Evolutionary conservation across 2,888 invertebrate species (phyloP), one percentile per base, ranked within the genome.

Genomic region (Mesochorus sp.): DNA sequence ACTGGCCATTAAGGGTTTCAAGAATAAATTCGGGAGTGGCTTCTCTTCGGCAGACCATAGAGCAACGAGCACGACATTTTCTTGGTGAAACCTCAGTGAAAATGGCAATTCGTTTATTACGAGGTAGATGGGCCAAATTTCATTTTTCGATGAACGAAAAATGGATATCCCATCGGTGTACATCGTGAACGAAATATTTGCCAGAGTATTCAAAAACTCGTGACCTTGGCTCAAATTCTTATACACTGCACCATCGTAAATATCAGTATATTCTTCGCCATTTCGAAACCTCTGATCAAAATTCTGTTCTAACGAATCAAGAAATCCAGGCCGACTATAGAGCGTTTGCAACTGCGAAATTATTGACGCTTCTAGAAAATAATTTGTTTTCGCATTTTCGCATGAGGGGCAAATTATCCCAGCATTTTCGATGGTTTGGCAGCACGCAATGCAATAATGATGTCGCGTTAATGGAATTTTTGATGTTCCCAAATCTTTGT

Each of bases 361-460:
- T 4, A 82, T 49, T 12, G 80, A 73, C 3, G 79, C 78, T 68
- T 80, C 76, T 10, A 81, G 62, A 19, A 79, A 80, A 66, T 78
- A 81, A 3, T 28, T 73, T 14, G 47, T 31, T 5, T 55, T 44
- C 6, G 28, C 37, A 6, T 44, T 24, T 2, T 53, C 49, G 49
- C 79, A 79, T 26, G 17, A 8, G n/a, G 47, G 10, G 47, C 77
- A 80, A 17, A 21, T 14, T 2, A 14, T 37, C 21, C 53, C 49
- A 14, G 37, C n/a, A n/a, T 42, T 39, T 5, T 64, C 59, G 5
- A 79, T 17, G 6, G 28, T 59, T 6, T 19, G 21, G 19, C 37
- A 62, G 55, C 79, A 82, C n/a, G 8, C 5, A 4, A 31, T 44
- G 19, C 80, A 82, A 42, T 59, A 80, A 19, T 66, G 77, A 53